phyloP scores from a whole-genome alignment of 2,113 vertebrate species.

The Strix aluco region DNA sequence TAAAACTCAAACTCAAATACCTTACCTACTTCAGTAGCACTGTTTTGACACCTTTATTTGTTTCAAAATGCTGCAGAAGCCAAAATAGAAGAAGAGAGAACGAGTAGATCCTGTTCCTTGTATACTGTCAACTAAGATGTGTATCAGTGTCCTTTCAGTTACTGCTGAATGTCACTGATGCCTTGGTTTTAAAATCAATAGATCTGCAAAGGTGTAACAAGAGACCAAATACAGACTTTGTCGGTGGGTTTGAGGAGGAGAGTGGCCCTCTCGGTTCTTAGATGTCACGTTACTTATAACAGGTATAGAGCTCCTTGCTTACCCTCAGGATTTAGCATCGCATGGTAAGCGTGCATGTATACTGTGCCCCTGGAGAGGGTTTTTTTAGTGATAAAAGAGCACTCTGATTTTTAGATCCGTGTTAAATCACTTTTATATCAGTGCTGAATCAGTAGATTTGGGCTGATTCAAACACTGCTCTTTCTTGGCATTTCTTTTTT shows the following conservation, averaged over 20 bases:
- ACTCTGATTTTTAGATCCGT: neutral
- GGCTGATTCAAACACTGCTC: neutral
- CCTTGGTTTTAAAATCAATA: neutral
- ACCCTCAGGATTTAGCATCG: neutral
- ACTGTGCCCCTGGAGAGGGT: rapidly evolving
- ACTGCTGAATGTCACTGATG: neutral
- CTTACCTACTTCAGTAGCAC: neutral
- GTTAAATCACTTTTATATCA: neutral
- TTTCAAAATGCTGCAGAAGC: constrained; percentile 22
- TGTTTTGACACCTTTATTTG: neutral
- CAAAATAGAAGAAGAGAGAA: neutral
- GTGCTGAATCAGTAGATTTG: neutral
- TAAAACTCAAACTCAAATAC: neutral
- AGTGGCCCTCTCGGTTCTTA: neutral
- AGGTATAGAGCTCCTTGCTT: neutral
- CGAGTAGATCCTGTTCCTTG: neutral
- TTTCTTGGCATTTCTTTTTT: neutral
- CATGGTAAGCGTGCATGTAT: too few species aligned
- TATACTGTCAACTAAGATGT: neutral
- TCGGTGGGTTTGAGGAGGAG: neutral
- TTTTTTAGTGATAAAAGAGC: neutral
- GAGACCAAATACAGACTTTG: neutral
- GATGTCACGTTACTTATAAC: neutral
- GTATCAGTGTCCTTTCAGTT: neutral
- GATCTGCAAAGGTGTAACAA: neutral